Conservation (phyloP, 2,113 vertebrate genomes). For the Riparia riparia region DNA sequence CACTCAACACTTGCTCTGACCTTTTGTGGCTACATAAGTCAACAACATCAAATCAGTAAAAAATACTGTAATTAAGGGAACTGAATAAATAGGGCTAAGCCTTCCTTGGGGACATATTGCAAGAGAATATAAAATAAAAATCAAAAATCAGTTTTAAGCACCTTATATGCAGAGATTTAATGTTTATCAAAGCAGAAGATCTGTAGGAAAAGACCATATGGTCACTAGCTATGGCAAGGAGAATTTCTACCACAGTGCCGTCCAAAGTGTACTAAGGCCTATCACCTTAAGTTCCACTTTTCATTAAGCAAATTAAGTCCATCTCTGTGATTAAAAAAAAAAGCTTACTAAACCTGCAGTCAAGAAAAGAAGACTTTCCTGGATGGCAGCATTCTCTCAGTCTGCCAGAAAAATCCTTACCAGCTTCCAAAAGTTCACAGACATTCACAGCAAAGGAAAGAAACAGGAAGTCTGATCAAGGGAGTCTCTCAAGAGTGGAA, state of each 20-base stretch:
- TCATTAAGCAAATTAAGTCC: not conserved
- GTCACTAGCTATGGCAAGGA: not conserved
- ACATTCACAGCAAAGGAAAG: not conserved
- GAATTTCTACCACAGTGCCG: not conserved
- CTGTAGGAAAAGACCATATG: not conserved
- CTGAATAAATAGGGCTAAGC: not conserved
- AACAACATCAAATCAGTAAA: not conserved
- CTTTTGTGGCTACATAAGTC: not conserved
- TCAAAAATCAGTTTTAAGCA: not conserved
- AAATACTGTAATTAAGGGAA: not conserved
- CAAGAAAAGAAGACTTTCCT: not conserved
- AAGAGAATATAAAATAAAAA: not conserved
- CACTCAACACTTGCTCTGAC: not conserved
- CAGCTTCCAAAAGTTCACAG: not conserved
- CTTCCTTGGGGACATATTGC: not conserved
- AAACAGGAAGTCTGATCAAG: not conserved
- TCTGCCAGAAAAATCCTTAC: not conserved
- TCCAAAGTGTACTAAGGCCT: not conserved
- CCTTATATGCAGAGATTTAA: not conserved
- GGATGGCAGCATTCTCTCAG: not conserved
- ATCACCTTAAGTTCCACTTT: not conserved
- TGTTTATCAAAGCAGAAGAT: not conserved
- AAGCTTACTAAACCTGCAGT: not conserved
- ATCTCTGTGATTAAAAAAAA: not conserved
- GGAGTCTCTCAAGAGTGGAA: not conserved